These are phyloP conservation scores for Scomber colias DNA, from an alignment of 2,113 vertebrate species.

Conservation along the genomic window DNA sequence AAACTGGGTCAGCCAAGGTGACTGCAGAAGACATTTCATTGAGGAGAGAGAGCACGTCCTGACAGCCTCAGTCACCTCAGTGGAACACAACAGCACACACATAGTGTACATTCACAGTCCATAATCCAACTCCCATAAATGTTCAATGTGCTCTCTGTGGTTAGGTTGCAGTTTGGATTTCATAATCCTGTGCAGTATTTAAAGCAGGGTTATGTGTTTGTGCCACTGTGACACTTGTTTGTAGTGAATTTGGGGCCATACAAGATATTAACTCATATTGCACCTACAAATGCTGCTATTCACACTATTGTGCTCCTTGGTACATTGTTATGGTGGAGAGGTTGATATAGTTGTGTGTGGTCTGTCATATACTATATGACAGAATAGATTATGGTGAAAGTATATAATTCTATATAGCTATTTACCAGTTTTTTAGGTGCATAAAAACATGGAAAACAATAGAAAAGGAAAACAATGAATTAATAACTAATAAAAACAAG, in stretches of 20 bases:
- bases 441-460: too few species aligned
- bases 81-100: slow-evolving; percentile 8
- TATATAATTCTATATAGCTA: too few species aligned
- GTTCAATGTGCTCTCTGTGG: background rate
- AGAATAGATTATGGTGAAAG: too few species aligned
- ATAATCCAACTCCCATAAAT: slow-evolving; percentile 9
- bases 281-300: too few species aligned
- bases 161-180: background rate
- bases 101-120: slow-evolving; percentile 7
- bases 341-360: background rate
- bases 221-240: too few species aligned
- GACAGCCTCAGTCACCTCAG: slow-evolving; percentile 25
- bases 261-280: too few species aligned
- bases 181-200: background rate
- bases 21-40: slow-evolving; percentile 51
- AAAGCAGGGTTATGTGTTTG: background rate
- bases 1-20: slow-evolving; percentile 70
- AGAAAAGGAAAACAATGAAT: too few species aligned
- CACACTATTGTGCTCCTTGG: background rate
- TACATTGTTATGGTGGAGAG: background rate
- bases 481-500: background rate
- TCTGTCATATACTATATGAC: too few species aligned
- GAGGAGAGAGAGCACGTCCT: background rate
- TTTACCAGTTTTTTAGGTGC: too few species aligned
- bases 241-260: background rate